Base-by-base conservation (phyloP, 2,888 invertebrate species). In the Drosophila macrospina region DNA sequence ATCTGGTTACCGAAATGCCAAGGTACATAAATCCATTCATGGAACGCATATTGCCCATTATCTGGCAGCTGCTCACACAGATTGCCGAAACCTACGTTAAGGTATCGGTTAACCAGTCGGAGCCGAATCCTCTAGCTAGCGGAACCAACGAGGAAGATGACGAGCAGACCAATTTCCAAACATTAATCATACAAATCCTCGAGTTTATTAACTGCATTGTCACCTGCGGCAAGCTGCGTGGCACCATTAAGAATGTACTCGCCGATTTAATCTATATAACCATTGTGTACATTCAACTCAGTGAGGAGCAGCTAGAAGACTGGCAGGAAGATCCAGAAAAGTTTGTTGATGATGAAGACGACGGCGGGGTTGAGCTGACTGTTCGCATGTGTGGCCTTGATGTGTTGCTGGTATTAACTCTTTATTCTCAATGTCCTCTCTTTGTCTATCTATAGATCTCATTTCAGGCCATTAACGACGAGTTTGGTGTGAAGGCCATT, bases 281-380 rank as follows among this genome's bases (percentile, higher is more conserved):
- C 47, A 93, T 95, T 52, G 92, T 95, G 15, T 95, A 95, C 79
- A 95, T 95, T 93, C 95, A 95, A 92, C 94, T 95, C 60, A 94
- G 95, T 0, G 94, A 95, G 72, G 95, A 95, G 69, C 95, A 95
- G 92, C 93, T 94, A 39, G 93, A 93, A 67, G 89, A 93, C 37
- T 95, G 95, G 95, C 93, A 93, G 41, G 93, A 92, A 16, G 94
- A 94, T 91, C 94, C 95, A 0, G 95, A 94, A 84, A 94, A 94
- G 82, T 95, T 95, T 91, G 94, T 95, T 5, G 95, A 95, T 78
- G 95, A 95, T 83, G 95, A 95, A 81, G 95, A 95, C 83, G 94
- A 94, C 67, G 93, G 93, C 41, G 94, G 93, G 0, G 94, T 93
- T 66, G 93, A 94, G 20, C 93, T 94, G 70, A 94, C 95, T 15